Conservation (phyloP, 23 tunicate species). For the Ascidia mentula region DNA sequence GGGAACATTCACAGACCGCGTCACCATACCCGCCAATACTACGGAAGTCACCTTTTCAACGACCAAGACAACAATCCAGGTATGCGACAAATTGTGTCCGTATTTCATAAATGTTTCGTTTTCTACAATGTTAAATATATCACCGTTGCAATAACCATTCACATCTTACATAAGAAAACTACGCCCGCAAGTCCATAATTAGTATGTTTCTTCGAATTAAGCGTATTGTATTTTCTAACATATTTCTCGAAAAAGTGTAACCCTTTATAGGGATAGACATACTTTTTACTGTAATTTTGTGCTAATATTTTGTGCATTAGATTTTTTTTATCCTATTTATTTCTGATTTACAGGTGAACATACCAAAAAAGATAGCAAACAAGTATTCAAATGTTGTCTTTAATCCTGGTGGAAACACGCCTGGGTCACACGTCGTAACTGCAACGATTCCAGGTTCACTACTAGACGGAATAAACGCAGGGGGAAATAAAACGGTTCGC, state of each 20-base stretch:
- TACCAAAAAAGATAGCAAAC: neutral
- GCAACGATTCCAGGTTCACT: neutral
- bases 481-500: neutral
- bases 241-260: no score
- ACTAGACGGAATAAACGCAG: neutral
- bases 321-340: no score
- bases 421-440: neutral
- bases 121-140: no score
- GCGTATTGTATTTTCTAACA: no score
- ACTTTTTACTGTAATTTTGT: no score
- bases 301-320: no score
- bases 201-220: no score
- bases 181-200: no score
- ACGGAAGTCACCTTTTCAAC: neutral
- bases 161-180: no score
- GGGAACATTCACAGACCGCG: neutral
- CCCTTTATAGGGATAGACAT: no score
- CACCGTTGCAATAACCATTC: no score
- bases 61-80: neutral
- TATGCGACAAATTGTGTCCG: neutral
- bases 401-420: neutral
- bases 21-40: neutral
- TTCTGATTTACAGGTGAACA: neutral
- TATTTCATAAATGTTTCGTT: no score
- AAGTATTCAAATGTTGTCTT: neutral